Conservation (phyloP, 1,140 invertebrate species). For the Bombus turneri region DNA sequence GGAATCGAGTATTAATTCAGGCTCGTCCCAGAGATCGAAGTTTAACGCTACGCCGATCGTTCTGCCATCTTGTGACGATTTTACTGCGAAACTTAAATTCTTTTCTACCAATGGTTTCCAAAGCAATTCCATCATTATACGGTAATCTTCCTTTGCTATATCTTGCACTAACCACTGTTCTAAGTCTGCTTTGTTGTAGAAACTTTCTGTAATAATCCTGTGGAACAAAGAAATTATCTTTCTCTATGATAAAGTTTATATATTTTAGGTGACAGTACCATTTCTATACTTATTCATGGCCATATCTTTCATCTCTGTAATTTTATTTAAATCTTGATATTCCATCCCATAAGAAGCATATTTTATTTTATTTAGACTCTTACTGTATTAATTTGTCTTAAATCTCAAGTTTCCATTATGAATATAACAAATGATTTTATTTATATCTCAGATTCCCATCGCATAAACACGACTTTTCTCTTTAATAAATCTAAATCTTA, state of each 20-base stretch:
- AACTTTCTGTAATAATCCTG: constrained; percentile 92
- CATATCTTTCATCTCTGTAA: background rate
- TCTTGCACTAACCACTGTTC: constrained; percentile 89
- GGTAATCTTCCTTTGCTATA: constrained; percentile 86
- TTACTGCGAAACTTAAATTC: constrained; percentile 88
- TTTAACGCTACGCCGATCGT: constrained; percentile 88
- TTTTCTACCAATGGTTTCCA: constrained; percentile 87
- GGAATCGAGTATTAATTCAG: constrained; percentile 86
- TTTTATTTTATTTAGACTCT: too few species aligned
- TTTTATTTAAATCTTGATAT: background rate
- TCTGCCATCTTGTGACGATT: constrained; percentile 75
- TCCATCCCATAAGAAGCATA: too few species aligned
- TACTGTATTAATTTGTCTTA: too few species aligned
- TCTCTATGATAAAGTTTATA: background rate
- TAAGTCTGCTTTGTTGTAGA: constrained; percentile 92
- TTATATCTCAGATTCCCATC: too few species aligned
- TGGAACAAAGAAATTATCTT: constrained; percentile 52
- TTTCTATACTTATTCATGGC: background rate
- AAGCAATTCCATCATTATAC: constrained; percentile 85
- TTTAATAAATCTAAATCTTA: too few species aligned
- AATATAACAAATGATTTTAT: too few species aligned
- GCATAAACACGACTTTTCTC: too few species aligned
- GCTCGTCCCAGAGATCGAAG: constrained; percentile 91
- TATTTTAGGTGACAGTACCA: background rate
- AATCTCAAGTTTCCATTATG: too few species aligned